These are phyloP conservation scores for Phaedon cochleariae DNA, from an alignment of 2,888 invertebrate species.

Conservation along the genomic window DNA sequence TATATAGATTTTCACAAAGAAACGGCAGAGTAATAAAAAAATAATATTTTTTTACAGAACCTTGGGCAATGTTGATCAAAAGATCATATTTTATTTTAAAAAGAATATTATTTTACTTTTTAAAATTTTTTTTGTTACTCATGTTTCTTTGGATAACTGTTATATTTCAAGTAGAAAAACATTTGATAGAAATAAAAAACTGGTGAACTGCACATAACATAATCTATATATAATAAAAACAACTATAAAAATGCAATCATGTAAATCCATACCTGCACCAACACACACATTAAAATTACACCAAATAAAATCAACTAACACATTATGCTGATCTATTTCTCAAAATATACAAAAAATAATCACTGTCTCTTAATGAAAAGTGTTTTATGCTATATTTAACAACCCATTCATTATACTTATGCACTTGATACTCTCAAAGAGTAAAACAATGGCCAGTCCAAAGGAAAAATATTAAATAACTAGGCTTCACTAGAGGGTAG, in stretches of 20 bases:
- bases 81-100: too few relatives aligned
- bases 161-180: too few relatives aligned
- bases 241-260: not conserved
- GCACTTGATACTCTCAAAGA: not conserved
- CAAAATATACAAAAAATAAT: not conserved
- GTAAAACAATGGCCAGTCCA: not conserved
- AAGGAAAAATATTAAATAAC: not conserved
- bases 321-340: not conserved
- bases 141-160: too few relatives aligned
- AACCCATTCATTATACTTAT: too few relatives aligned
- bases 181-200: not conserved
- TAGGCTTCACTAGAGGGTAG: constrained; percentile 44
- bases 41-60: too few relatives aligned
- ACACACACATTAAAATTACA: not conserved
- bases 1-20: too few relatives aligned
- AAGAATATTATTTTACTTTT: too few relatives aligned
- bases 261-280: not conserved
- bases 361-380: not conserved
- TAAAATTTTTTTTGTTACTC: too few relatives aligned
- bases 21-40: too few relatives aligned
- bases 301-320: not conserved
- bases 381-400: not conserved
- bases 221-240: constrained; percentile 2
- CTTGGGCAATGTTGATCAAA: too few relatives aligned
- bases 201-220: not conserved